Evolutionary conservation across 2,797 vertebrate species (phyloP).

Genomic region (Euphonia xanthogaster): DNA sequence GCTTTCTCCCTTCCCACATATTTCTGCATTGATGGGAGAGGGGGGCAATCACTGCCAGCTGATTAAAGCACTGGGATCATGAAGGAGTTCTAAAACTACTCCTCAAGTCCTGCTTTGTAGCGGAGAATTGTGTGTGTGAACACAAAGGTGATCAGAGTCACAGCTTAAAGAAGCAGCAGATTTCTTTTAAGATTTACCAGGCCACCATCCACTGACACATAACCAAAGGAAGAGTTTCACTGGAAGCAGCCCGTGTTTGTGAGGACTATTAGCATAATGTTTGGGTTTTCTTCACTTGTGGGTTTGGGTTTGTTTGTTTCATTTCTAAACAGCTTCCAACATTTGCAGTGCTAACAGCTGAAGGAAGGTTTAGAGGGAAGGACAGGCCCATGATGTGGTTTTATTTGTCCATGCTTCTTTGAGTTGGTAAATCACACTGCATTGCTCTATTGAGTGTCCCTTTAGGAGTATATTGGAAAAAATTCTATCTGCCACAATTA

Average conservation of each 20-base stretch:
- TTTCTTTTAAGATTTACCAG: neutral
- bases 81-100: neutral
- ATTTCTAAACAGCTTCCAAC: neutral
- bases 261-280: neutral
- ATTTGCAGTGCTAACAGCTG: neutral
- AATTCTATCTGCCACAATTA: slow-evolving; percentile 65
- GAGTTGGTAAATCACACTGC: slow-evolving; percentile 58
- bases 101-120: neutral
- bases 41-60: neutral
- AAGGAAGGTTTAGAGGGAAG: neutral
- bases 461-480: slow-evolving; percentile 65
- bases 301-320: neutral
- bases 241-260: neutral
- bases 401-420: slow-evolving; percentile 45
- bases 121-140: neutral
- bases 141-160: neutral
- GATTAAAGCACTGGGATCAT: neutral
- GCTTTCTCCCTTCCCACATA: neutral
- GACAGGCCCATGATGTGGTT: neutral
- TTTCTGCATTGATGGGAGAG: neutral
- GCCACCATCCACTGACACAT: neutral
- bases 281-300: neutral
- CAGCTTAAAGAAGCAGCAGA: neutral
- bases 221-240: neutral
- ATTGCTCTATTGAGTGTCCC: slow-evolving; percentile 55